Evolutionary conservation across 2,888 invertebrate species (phyloP), one percentile per base, ranked within the genome.

Genomic region (Pecten maximus): DNA sequence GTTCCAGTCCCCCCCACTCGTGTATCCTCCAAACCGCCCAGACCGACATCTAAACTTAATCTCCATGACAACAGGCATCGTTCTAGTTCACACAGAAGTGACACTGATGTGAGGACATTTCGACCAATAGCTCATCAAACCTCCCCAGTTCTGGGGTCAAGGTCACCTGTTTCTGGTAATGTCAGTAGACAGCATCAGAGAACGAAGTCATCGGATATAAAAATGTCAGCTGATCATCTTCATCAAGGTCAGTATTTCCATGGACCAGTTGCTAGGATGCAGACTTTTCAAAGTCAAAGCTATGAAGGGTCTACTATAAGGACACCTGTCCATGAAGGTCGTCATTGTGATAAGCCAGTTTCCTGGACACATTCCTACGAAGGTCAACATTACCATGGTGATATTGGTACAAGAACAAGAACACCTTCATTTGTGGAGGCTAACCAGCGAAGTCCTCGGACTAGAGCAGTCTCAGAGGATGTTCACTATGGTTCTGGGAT

Each of bases 371-470:
- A 74, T 74, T 74, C 74, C 74, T 74, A 74, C 35, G 74, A 74
- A 35, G 74, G 35, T 74, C 74, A 74, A 6, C 28, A 74, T 74
- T 74, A 74, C 74, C 28, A 74, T 15, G 74, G 28, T 15, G 35
- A 28, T 35, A 15, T 35, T 35, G 35, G 74, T 28, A 12, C 28
- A 74, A 74, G 44, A 12, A 44, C 44, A 44, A 6, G 35, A 16
- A 74, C 74, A 74, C 74, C 35, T 23, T 74, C 74, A 2, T 74
- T 74, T 74, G 74, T 74, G 28, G 74, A 74, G 74, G 74, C 74
- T 12, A 74, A 74, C 35, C 28, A 35, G 12, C 28, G 74, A 28
- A 74, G 35, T 35, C 74, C 35, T 74, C 74, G 35, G 10, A 35
- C 35, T 35, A 74, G 74, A 10, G 19, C 74, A 35, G 35, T 35